phyloP scores from a whole-genome alignment of 2,888 invertebrate species.

The Caenorhabditis panamensis region DNA sequence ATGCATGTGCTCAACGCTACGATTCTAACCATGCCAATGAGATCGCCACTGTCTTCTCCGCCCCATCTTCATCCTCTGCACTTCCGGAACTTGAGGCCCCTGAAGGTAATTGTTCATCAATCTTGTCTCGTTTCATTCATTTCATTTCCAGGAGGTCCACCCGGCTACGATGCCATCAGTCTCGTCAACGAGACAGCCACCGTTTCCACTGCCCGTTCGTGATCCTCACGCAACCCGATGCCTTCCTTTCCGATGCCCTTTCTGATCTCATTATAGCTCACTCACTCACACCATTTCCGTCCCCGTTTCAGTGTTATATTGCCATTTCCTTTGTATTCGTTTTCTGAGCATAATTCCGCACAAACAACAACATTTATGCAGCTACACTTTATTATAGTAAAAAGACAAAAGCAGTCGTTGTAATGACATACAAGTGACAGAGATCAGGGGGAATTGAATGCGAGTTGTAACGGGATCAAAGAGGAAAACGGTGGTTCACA shows the following conservation, averaged over 20 bases:
- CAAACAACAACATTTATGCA: slow-evolving; percentile 7
- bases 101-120: not conserved
- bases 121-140: not conserved
- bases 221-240: no score
- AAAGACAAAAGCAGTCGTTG: slow-evolving; percentile 31
- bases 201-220: not conserved
- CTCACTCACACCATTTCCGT: not conserved
- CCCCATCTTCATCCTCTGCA: slow-evolving; percentile 5
- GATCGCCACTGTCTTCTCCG: slow-evolving; percentile 15
- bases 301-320: not conserved
- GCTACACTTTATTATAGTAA: slow-evolving; percentile 5
- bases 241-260: slow-evolving; percentile 12
- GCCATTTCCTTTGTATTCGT: slow-evolving; percentile 34
- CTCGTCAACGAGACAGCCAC: slow-evolving; percentile 41
- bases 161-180: slow-evolving; percentile 49
- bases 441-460: slow-evolving; percentile 37
- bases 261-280: slow-evolving; percentile 2
- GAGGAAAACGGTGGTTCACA: not conserved
- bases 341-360: slow-evolving; percentile 37
- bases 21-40: slow-evolving; percentile 35
- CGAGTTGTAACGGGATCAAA: not conserved
- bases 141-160: slow-evolving; percentile 37
- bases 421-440: slow-evolving; percentile 55
- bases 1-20: slow-evolving; percentile 46
- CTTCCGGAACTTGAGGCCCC: slow-evolving; percentile 50